Conservation (phyloP, 2,888 invertebrate species). For the Rhogogaster chlorosoma region DNA sequence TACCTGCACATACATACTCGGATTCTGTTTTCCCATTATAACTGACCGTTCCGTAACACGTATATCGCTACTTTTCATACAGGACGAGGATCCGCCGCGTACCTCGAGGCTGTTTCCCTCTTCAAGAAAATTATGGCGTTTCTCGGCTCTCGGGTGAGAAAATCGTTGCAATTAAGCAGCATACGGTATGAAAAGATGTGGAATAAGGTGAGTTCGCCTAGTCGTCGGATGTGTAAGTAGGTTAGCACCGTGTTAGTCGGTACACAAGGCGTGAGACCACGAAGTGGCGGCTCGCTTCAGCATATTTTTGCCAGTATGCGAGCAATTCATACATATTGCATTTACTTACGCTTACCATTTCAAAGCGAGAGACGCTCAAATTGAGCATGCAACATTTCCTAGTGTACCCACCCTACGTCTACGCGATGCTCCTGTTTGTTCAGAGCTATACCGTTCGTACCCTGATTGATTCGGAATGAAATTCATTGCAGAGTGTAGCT, state of each 20-base stretch:
- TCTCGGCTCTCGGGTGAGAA: too few species aligned
- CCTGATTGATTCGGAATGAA: conserved; percentile 29
- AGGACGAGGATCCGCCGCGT: background rate
- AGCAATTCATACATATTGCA: conserved; percentile 47
- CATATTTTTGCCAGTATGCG: conserved; percentile 37
- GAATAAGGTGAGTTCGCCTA: conserved; percentile 8
- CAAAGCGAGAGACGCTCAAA: conserved; percentile 38
- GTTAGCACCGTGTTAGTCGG: conserved; percentile 14
- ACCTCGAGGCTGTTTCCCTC: background rate
- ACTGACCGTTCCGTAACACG: background rate
- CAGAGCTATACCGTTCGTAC: conserved; percentile 27
- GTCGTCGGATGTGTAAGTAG: background rate
- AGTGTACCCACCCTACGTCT: background rate
- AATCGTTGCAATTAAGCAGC: conserved; percentile 25
- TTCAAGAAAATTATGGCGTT: background rate
- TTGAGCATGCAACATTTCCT: conserved; percentile 40
- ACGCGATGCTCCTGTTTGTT: conserved; percentile 20
- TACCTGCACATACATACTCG: background rate
- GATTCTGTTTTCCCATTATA: background rate
- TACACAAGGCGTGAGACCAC: background rate
- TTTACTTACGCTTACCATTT: conserved; percentile 43
- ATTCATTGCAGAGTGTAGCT: conserved; percentile 1
- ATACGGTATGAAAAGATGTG: background rate
- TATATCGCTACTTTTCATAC: background rate
- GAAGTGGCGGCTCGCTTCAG: conserved; percentile 10